These are phyloP conservation scores for Eutolmus rufibarbis DNA, from an alignment of 2,888 invertebrate genomes.

Conservation along the genomic window DNA sequence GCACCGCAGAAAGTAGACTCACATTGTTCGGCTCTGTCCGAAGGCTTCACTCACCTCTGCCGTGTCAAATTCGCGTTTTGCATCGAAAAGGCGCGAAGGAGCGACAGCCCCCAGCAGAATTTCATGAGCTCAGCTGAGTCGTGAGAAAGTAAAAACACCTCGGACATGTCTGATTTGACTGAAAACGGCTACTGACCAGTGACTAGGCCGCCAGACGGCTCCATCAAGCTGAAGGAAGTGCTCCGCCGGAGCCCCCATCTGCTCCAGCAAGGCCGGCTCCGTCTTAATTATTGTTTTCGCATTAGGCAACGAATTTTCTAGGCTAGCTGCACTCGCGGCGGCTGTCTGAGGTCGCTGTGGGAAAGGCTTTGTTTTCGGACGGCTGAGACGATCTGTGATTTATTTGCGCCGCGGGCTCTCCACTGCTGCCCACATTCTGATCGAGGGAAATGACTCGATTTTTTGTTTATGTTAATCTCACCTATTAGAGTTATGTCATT, in stretches of 20 bases:
- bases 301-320: slow-evolving; percentile 5
- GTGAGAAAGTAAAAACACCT: not conserved
- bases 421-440: not conserved
- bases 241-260: not conserved
- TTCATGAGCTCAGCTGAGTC: not conserved
- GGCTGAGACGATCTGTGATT: not conserved
- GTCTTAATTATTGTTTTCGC: slow-evolving; percentile 10
- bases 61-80: not conserved
- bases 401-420: not conserved
- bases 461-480: not conserved
- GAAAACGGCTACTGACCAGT: not conserved
- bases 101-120: not conserved
- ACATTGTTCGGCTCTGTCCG: not conserved
- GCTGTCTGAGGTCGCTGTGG: not conserved
- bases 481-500: not conserved
- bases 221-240: not conserved
- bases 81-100: not conserved
- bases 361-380: not conserved
- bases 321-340: not conserved
- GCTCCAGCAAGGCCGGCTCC: not conserved
- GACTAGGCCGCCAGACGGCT: not conserved
- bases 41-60: not conserved
- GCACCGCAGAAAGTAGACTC: not conserved
- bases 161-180: not conserved
- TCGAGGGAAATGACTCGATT: not conserved